Base-by-base conservation (phyloP, 2,113 vertebrate species). In the Phainopepla nitens region DNA sequence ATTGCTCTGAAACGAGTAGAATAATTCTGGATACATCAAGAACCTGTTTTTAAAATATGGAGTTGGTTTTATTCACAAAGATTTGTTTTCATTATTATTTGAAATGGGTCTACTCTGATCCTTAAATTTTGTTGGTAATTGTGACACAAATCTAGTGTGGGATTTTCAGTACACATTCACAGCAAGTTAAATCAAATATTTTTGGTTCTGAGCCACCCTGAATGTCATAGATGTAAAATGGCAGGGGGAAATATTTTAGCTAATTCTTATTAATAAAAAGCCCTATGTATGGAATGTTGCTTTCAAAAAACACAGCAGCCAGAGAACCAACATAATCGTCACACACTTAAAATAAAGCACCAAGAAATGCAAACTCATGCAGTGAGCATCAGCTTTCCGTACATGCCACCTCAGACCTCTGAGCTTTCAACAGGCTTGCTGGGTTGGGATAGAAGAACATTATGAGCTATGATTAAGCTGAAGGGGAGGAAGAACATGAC, bases 241-340 rank as follows among this genome's bases (percentile, higher is more conserved):
- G 53, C 23, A 78, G 12, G 31, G 19, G 13, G 62, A 89, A 89
- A 73, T 17, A 16, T 45, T 93, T 82, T 53, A 77, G n/a, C 10
- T 62, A 56, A 62, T 53, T 85, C 8, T 44, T 76, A 13, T 21
- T 57, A 64, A 75, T 19, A 82, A 81, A 76, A 82, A 81, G 14
- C 1, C 0, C 49, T 29, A 4, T 6, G 9, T 22, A 62, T 4
- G 10, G 33, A 68, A 61, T 10, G 33, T 1, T 10, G 15, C 28
- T 84, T 85, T 91, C 19, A 15, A 90, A 89, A 50, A 54, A 70
- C 42, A 71, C 28, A 53, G 42, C 49, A 79, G 45, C n/a, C 61
- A 64, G 69, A 71, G 28, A 71, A 94, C 29, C 39, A 82, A 31
- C 9, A 29, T 17, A 15, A 84, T 69, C 7, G 1, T 50, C 44